A percentile compares a stretch with the other conserved stretches of the same genome.
Evolutionary conservation across 2,888 invertebrate genomes (phyloP).

Genomic region (Conchocele bisecta): DNA sequence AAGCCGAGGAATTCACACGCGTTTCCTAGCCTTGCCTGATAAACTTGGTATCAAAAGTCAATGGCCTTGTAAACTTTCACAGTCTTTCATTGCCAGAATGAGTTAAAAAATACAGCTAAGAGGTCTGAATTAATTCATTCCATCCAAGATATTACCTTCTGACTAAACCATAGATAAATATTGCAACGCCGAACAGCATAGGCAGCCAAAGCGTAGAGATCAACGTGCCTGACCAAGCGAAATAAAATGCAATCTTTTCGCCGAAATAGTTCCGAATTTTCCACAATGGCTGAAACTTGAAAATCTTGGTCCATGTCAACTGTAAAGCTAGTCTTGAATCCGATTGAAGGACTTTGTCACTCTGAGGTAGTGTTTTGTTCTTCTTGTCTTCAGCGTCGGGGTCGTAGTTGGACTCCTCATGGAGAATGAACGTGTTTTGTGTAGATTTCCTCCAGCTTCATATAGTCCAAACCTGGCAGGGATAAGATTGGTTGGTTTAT

Average conservation of each 20-base stretch:
- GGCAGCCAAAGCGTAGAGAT: constrained; percentile 82
- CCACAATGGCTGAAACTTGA: constrained; percentile 82
- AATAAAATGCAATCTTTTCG: constrained; percentile 83
- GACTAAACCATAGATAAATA: constrained; percentile 82
- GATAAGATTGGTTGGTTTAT: too few relatives aligned
- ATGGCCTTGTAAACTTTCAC: too few relatives aligned
- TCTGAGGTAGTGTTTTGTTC: constrained; percentile 22
- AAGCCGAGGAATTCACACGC: too few relatives aligned
- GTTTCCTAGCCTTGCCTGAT: too few relatives aligned
- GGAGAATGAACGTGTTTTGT: constrained; percentile 81
- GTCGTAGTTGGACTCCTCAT: constrained; percentile 79
- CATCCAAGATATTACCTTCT: constrained; percentile 79
- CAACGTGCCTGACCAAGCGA: constrained; percentile 83
- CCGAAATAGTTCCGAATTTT: constrained; percentile 83
- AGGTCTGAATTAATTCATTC: too few relatives aligned
- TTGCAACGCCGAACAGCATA: constrained; percentile 81
- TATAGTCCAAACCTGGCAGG: constrained; percentile 81
- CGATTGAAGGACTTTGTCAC: constrained; percentile 27
- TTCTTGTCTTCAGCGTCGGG: constrained; percentile 63
- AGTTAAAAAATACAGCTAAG: too few relatives aligned
- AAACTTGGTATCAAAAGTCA: too few relatives aligned
- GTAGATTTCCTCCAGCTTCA: constrained; percentile 81
- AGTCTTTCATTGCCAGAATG: too few relatives aligned
- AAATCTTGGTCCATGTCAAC: constrained; percentile 77
- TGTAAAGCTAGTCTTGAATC: constrained; percentile 73